A percentile compares a stretch with the other conserved stretches of the same genome.
These are phyloP conservation scores for Cephus pulcher DNA, from an alignment of 2,888 invertebrate genomes.

Conservation along the genomic window DNA sequence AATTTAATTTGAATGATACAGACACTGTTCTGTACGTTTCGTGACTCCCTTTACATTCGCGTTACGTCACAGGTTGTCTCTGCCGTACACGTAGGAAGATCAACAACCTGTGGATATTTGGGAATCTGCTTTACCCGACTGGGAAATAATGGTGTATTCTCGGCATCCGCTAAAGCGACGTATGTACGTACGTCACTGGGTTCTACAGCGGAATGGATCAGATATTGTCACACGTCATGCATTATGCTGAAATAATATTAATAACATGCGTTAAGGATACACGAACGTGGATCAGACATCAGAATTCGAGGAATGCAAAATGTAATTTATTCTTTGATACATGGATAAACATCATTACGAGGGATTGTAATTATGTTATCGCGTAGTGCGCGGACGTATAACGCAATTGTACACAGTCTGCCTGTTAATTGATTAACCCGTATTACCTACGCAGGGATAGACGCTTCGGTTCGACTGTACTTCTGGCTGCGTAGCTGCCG, in stretches of 20 bases:
- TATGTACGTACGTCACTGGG: neutral
- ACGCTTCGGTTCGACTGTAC: neutral
- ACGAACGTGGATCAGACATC: neutral
- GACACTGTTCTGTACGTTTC: too few relatives aligned
- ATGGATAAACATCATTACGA: neutral
- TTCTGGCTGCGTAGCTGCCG: neutral
- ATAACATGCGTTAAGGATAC: neutral
- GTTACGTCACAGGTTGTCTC: slow-evolving; percentile 21
- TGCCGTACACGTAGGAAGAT: slow-evolving; percentile 45
- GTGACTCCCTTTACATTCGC: neutral
- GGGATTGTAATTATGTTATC: neutral
- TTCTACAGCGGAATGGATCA: neutral
- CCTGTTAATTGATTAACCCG: neutral
- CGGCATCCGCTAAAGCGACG: neutral
- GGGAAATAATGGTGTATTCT: slow-evolving; percentile 4
- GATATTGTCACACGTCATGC: neutral
- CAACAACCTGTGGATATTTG: slow-evolving; percentile 65
- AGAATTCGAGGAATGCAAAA: neutral
- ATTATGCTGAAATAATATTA: neutral
- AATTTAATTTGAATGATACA: too few relatives aligned
- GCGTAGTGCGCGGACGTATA: neutral
- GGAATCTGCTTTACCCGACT: slow-evolving; percentile 52
- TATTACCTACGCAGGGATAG: neutral
- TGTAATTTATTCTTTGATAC: neutral
- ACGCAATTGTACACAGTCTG: neutral